Conservation (phyloP, 2,888 invertebrate genomes). For the Nomada lathburiana region DNA sequence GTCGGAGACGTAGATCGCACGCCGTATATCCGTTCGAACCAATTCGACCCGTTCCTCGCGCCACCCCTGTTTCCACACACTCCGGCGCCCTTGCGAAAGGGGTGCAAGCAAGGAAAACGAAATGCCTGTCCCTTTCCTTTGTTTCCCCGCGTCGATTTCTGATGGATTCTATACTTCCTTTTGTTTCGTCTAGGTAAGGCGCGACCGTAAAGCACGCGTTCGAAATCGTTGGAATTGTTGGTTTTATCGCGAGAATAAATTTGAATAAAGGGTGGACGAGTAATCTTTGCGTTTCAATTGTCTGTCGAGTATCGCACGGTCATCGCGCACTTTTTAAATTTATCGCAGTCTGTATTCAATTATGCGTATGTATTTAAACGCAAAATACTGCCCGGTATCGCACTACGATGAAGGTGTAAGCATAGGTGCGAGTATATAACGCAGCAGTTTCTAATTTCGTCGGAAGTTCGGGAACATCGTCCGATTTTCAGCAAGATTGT, state of each 20-base stretch:
- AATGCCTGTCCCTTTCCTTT: slow-evolving; percentile 24
- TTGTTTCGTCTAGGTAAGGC: background rate
- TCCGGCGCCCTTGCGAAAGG: slow-evolving; percentile 24
- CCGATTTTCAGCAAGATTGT: slow-evolving; percentile 53
- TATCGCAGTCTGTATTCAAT: too few species aligned
- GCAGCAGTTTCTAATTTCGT: slow-evolving; percentile 46
- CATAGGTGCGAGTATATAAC: background rate
- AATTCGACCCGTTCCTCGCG: slow-evolving; percentile 33
- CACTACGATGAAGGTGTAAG: too few species aligned
- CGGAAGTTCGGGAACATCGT: slow-evolving; percentile 32
- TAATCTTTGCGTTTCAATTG: background rate
- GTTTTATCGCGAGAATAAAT: background rate
- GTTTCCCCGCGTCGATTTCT: slow-evolving; percentile 45
- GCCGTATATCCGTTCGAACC: slow-evolving; percentile 57
- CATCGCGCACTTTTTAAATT: background rate
- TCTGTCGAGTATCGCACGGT: background rate
- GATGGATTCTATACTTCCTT: slow-evolving; percentile 6
- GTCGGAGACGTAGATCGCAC: slow-evolving; percentile 45
- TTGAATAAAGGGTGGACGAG: background rate
- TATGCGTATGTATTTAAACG: background rate
- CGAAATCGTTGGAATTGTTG: background rate
- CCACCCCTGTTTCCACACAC: background rate
- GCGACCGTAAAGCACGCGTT: background rate
- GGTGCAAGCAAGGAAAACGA: slow-evolving; percentile 38
- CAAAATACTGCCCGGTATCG: background rate